These are phyloP conservation scores for Muscina levida DNA, from an alignment of 2,888 invertebrate genomes.

Conservation along the genomic window DNA sequence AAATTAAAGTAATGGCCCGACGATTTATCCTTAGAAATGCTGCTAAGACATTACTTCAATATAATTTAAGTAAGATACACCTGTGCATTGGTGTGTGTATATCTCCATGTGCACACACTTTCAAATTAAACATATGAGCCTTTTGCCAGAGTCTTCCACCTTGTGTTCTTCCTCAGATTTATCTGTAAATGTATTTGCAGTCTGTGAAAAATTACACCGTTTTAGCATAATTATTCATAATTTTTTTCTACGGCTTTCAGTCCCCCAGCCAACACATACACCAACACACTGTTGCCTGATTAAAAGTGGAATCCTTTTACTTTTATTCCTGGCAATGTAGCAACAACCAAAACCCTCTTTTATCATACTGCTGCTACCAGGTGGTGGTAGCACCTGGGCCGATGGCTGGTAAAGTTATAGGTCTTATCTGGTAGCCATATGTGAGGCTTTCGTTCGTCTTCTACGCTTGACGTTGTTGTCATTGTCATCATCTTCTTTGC, in stretches of 20 bases:
- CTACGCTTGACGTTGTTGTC: conserved; percentile 24
- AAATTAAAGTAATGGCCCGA: not conserved
- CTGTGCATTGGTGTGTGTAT: not conserved
- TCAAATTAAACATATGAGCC: not conserved
- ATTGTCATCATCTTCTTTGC: conserved; percentile 46
- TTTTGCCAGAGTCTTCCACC: not conserved
- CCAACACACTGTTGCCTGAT: conserved; percentile 2
- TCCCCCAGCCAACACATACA: no score
- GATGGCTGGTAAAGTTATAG: not conserved
- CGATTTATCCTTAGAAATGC: not conserved
- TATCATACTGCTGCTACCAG: not conserved
- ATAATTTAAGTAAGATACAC: not conserved
- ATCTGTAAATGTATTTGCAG: not conserved
- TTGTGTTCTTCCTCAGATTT: not conserved
- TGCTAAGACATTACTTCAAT: conserved; percentile 21
- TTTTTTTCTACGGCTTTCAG: not conserved
- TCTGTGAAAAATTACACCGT: conserved; percentile 21
- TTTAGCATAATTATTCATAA: conserved; percentile 15
- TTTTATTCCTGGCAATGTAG: conserved; percentile 5
- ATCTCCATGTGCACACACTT: not conserved
- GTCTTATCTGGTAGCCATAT: conserved; percentile 32
- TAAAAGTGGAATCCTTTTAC: conserved; percentile 36
- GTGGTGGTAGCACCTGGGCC: no score
- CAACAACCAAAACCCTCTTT: not conserved
- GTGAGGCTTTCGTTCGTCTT: conserved; percentile 23